Percentiles rank a stretch among this genome's conserved stretches.
phyloP scores from a whole-genome alignment of 2,113 vertebrate genomes.

The Malurus cyaneus region DNA sequence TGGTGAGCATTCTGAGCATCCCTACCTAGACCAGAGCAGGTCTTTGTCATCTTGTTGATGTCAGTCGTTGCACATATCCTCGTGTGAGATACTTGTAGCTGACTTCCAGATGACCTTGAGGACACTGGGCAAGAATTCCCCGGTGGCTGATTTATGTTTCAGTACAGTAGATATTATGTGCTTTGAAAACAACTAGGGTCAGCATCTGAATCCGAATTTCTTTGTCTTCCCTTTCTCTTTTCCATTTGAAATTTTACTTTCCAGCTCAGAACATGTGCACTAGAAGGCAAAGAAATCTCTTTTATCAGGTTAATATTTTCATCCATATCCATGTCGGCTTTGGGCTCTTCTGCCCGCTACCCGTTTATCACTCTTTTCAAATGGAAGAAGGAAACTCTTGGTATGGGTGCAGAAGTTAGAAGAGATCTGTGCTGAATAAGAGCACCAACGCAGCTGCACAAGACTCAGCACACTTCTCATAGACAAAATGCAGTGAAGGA shows the following conservation, averaged over 20 bases:
- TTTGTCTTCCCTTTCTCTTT: background rate
- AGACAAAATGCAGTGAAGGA: conserved; percentile 23
- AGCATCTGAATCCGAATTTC: background rate
- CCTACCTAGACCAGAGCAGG: fast-evolving
- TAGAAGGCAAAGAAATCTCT: background rate
- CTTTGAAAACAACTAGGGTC: background rate
- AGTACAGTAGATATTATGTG: background rate
- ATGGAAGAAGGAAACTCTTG: conserved; percentile 11
- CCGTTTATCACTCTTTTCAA: background rate
- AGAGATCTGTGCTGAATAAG: background rate
- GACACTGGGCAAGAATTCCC: background rate
- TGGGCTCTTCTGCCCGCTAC: background rate
- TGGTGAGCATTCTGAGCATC: background rate
- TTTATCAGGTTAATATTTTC: conserved; percentile 1
- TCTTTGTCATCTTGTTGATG: background rate
- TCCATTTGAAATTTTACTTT: conserved; percentile 3
- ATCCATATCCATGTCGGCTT: background rate
- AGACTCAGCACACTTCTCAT: conserved; percentile 34
- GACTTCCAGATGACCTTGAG: background rate
- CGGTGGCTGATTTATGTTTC: background rate
- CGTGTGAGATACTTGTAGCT: fast-evolving
- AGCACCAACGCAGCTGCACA: conserved; percentile 31
- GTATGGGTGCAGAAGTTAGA: background rate
- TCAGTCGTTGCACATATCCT: background rate
- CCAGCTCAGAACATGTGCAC: background rate